Evolutionary conservation across 2,888 invertebrate species (phyloP).

Genomic region (Sepioteuthis lessoniana): DNA sequence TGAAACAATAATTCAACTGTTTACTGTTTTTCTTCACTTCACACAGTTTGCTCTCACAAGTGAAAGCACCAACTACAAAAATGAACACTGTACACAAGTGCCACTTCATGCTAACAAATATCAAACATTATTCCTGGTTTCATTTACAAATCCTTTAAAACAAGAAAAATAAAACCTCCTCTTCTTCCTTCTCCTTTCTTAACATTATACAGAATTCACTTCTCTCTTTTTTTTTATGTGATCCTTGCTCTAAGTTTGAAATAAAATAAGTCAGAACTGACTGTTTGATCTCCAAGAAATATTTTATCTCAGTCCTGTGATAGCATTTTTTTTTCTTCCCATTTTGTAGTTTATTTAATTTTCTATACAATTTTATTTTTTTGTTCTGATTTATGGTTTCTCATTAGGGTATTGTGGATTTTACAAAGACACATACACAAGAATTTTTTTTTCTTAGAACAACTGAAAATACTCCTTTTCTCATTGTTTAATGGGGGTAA

Average conservation of each 20-base stretch:
- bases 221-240: neutral
- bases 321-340: neutral
- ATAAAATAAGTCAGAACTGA: conserved; percentile 21
- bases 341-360: neutral
- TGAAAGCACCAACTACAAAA: neutral
- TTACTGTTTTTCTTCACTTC: neutral
- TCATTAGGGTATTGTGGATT: neutral
- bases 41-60: neutral
- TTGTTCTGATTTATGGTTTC: conserved; percentile 10
- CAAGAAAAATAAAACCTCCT: neutral
- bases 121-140: neutral
- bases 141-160: neutral
- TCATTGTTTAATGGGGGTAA: no score
- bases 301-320: neutral
- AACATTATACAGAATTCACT: neutral
- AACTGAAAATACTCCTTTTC: neutral
- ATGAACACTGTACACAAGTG: no score
- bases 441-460: neutral
- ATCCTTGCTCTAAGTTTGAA: conserved; percentile 17
- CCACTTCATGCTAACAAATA: neutral
- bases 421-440: neutral
- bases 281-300: neutral
- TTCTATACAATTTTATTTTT: neutral
- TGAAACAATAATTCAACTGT: neutral
- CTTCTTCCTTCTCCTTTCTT: neutral